Evolutionary conservation across 2,113 vertebrate genomes (phyloP), one percentile per base, ranked within the genome.

Genomic region (Solea senegalensis): DNA sequence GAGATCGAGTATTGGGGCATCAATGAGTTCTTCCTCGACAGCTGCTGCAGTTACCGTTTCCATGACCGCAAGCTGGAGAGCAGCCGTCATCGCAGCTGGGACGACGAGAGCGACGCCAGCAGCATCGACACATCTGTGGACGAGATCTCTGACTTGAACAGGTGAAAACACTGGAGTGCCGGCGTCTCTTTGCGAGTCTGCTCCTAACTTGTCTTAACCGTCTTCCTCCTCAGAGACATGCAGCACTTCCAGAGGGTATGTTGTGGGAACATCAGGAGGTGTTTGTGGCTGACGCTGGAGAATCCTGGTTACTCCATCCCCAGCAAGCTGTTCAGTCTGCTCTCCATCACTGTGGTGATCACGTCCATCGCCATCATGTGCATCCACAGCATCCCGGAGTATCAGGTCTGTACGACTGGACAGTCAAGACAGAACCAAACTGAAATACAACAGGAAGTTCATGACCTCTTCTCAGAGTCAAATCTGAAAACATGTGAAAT

Each of bases 1-100:
- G 98, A 99, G 92, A 96, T 98, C 0, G 97, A 99, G 86, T 99
- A 99, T 86, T 99, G 98, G 98, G 97, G 97, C 86, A 96, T 99
- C 92, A 96, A 96, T 0, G 97, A 99, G 68, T 96, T 95, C 92
- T 97, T 97, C 88, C 93, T 99, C 88, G 97, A 97, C 91, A 90
- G 93, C 4, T 99, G 98, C 93, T 99, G 98, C 81, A 98, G 96
- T 81, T 97, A 95, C 75, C 96, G 96, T 44, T 99, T 96, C 90
- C 96, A 97, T 0, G 98, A 99, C 85, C 95, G 97, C 57, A 96
- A 97, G 16, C 93, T 98, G 86, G 94, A 95, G 85, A 94, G 91
- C 82, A 93, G 92, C 71, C 92, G 94, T 2, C 95, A 94, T 54
- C 94, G 92, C 90, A 96, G 93, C 91, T 97, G 97, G 95, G 97